Percentiles rank a stretch among this genome's conserved stretches.
These are phyloP conservation scores for Procambarus virginalis DNA, from an alignment of 1,140 invertebrate species.

Conservation along the genomic window DNA sequence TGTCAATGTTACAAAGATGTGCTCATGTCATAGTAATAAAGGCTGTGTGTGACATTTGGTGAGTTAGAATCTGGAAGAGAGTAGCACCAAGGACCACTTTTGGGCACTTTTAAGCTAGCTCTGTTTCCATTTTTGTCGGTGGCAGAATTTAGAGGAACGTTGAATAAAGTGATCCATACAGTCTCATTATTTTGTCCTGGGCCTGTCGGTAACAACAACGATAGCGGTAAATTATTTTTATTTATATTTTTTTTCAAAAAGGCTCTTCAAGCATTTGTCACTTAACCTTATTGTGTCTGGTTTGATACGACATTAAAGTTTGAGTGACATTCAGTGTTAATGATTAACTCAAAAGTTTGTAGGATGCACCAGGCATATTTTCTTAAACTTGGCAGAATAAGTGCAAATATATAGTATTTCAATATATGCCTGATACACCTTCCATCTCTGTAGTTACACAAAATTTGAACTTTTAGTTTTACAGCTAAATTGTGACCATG, in stretches of 20 bases:
- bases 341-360: not conserved
- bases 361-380: not conserved
- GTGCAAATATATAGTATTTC: slow-evolving; percentile 1
- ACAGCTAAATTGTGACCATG: not conserved
- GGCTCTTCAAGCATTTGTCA: not conserved
- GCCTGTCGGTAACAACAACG: not conserved
- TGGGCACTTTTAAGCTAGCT: not conserved
- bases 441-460: not conserved
- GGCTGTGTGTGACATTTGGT: not conserved
- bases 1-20: not conserved
- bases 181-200: not conserved
- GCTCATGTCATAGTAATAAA: not conserved
- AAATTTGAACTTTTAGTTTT: not conserved
- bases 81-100: not conserved
- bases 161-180: not conserved
- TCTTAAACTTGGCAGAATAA: not conserved
- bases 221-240: not conserved
- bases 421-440: not conserved
- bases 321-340: not conserved
- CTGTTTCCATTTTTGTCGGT: not conserved
- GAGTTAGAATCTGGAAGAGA: not conserved
- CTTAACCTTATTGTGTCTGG: not conserved
- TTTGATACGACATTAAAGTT: not conserved
- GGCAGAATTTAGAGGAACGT: not conserved
- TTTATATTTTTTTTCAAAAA: not conserved